These are phyloP conservation scores for Cataglyphis cursor DNA, from an alignment of 2,888 invertebrate species.

Conservation along the genomic window DNA sequence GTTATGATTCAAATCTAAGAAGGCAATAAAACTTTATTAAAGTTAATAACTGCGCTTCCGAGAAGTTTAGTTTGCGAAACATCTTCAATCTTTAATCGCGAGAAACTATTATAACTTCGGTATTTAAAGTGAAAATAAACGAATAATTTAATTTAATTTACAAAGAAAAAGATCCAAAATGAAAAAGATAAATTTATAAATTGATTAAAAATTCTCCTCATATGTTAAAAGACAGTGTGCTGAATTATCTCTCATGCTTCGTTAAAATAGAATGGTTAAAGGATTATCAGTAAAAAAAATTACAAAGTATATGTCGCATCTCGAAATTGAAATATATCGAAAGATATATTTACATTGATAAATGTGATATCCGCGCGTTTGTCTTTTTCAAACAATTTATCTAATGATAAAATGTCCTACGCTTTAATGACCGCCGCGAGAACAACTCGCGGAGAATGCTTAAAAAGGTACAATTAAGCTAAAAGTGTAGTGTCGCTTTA, in stretches of 20 bases:
- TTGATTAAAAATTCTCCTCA: neutral
- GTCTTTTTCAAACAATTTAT: neutral
- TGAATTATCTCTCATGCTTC: neutral
- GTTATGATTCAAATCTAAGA: neutral
- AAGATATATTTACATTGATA: constrained; percentile 1
- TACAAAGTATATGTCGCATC: neutral
- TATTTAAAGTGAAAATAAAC: neutral
- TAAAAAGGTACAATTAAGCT: constrained; percentile 48
- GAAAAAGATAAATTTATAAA: constrained; percentile 8
- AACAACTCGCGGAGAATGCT: neutral
- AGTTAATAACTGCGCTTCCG: neutral
- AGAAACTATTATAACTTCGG: neutral
- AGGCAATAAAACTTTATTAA: constrained; percentile 55
- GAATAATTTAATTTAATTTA: neutral
- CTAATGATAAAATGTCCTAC: constrained; percentile 32
- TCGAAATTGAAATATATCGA: constrained; percentile 1
- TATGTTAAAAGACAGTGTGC: neutral
- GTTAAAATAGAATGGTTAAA: neutral
- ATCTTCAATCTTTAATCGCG: neutral
- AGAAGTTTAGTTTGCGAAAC: neutral
- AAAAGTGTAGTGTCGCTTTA: constrained; percentile 29
- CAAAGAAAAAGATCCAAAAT: neutral
- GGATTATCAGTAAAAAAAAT: neutral
- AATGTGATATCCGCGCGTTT: neutral
- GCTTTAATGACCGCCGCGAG: neutral